phyloP scores from a whole-genome alignment of 2,797 vertebrate genomes.

The Sardinella longiceps region DNA sequence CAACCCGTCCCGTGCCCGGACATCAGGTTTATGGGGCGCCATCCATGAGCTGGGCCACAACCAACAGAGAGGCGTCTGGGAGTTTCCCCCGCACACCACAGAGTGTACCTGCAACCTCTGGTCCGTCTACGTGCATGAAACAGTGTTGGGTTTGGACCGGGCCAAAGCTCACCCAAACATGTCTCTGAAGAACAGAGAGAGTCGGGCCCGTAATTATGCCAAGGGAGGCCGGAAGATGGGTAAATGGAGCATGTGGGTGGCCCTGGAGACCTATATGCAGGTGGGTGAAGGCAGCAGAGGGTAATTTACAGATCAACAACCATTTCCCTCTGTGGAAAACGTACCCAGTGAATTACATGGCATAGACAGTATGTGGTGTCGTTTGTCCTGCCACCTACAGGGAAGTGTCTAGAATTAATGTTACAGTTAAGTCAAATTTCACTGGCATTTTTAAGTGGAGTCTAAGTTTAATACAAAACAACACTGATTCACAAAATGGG shows the following conservation, averaged over 20 bases:
- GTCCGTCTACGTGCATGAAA: conserved; percentile 90
- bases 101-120: conserved; percentile 94
- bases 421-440: too few relatives aligned
- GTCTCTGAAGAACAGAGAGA: conserved; percentile 46
- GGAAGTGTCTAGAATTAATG: not conserved
- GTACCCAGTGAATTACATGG: not conserved
- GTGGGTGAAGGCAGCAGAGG: conserved; percentile 66
- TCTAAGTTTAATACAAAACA: too few relatives aligned
- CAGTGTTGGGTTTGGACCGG: conserved; percentile 77
- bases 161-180: conserved; percentile 68
- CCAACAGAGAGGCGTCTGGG: conserved; percentile 83
- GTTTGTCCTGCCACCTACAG: not conserved
- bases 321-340: too few relatives aligned
- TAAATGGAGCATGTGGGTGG: conserved; percentile 78
- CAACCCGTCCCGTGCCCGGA: conserved; percentile 45
- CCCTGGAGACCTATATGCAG: conserved; percentile 91
- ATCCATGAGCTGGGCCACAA: conserved; percentile 92
- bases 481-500: too few relatives aligned
- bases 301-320: too few relatives aligned
- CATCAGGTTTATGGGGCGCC: conserved; percentile 79
- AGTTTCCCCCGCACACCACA: conserved; percentile 84
- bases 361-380: too few relatives aligned
- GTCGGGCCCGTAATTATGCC: conserved; percentile 60
- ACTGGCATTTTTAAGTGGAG: not conserved
- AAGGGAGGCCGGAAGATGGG: conserved; percentile 60